Evolutionary conservation across 2,797 vertebrate species (phyloP), one percentile per base, ranked within the genome.

Genomic region (Menidia menidia): DNA sequence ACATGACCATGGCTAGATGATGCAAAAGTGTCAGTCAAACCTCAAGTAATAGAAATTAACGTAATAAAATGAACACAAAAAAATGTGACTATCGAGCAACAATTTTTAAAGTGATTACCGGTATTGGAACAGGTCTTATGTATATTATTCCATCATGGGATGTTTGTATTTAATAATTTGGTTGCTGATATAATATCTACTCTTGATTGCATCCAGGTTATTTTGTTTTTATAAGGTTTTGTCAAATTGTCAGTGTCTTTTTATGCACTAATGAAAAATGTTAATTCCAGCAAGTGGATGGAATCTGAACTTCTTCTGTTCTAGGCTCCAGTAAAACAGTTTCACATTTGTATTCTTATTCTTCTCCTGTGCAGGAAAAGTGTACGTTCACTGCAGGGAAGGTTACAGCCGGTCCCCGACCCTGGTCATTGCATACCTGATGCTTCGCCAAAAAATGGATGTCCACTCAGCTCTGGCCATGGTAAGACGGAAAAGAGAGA

Each of bases 321-420:
- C 16, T 47, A 18, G 45, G n/a, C 9, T 48, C n/a, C 8, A 4
- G 3, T 48, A 10, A 9, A 48, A 2, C 3, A 60, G 54, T 32
- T 4, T 13, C 4, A 55, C 18, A 7, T 6, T 11, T 31, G 15
- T 3, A 13, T 45, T 14, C 25, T 25, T 25, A 25, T 25, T 71
- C 5, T 41, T 19, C 62, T 42, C 14, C 4, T 19, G 15, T 63
- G 4, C 87, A 99, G 97, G 96, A 0, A 96, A 90, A 52, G 96
- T 99, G 64, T 95, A 96, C 0, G 97, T 99, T 64, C 97, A 99
- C 60, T 99, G 97, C 91, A 94, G 95, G 0, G 97, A 99, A 81
- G 98, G 97, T n/a, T 99, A 98, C 90, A 99, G 97, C 88, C 97
- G 97, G 63, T 96, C 98, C 0, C 96, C 97, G 0, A 94, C 96